Base-by-base conservation (phyloP, 2,888 invertebrate species). In the Eudasyphora cyanicolor region DNA sequence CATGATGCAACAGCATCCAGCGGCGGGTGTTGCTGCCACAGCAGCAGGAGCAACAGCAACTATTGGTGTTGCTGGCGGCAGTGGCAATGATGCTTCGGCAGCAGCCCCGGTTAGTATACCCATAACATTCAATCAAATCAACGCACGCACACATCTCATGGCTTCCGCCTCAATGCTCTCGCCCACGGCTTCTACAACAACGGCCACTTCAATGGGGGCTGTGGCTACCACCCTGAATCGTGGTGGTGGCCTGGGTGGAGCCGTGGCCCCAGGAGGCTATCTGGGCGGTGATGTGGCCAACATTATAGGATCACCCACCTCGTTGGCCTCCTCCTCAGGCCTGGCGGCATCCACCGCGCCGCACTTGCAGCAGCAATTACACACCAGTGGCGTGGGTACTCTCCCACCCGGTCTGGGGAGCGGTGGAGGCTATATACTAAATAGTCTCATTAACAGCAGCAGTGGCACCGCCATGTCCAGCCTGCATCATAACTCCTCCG, bases 101-200 rank as follows among this genome's bases (percentile, higher is more conserved):
- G n/a, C n/a, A n/a, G n/a, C n/a, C n/a, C n/a, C n/a, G 73, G 86
- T 86, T 77, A 89, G 86, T 83, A 87, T 89, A 75, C 87, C 90
- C 86, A 87, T 90, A 88, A 89, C 90, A 86, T 92, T 90, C 88
- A 92, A 91, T 89, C 92, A 92, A 88, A 90, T 91, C 86, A 91
- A 88, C 81, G 86, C 91, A 79, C 90, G 91, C 82, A 88, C 91
- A 5, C 91, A 91, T 85, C 88, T 91, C 57, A 76, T 91, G 87
- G 87, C 90, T 71, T 88, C 91, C 38, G 88, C 89, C 21, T 79
- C 88, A 70, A 85, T 87, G 84, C 75, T 88, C 57, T 86, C 87
- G 77, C 89, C 90, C 5, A 88, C 90, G 12, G 87, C 88, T 19
- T 88, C 89, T 54, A 88, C 88, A 64, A 87, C 88, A 64, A 89